Percentiles rank a stretch among this genome's conserved stretches.
Evolutionary conservation across 2,113 vertebrate species (phyloP).

Genomic region (Nycticorax nycticorax): DNA sequence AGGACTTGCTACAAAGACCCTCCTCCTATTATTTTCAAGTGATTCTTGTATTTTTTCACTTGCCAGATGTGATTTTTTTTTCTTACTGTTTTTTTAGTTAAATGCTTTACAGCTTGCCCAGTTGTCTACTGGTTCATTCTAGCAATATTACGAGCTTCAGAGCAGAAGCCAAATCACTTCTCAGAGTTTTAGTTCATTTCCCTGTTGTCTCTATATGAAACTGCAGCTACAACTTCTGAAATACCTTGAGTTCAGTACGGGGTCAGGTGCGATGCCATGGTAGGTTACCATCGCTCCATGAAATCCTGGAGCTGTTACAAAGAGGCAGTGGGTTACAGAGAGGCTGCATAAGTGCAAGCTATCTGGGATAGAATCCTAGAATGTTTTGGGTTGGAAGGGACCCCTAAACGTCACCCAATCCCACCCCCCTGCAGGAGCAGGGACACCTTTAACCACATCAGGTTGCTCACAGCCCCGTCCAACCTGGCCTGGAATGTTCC

Average conservation of each 20-base stretch:
- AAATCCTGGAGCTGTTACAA: neutral
- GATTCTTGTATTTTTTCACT: neutral
- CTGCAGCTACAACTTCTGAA: neutral
- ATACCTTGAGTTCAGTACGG: neutral
- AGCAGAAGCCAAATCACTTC: neutral
- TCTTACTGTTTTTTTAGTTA: neutral
- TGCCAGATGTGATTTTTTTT: neutral
- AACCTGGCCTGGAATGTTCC: too few species aligned
- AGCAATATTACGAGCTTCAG: neutral
- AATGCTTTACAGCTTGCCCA: neutral
- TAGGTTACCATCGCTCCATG: neutral
- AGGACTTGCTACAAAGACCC: neutral
- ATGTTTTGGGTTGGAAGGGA: neutral
- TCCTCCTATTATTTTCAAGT: neutral
- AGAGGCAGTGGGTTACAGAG: neutral
- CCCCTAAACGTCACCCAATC: neutral
- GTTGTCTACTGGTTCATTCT: neutral
- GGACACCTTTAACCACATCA: neutral
- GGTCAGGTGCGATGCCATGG: neutral
- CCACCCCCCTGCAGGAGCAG: neutral
- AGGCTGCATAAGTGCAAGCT: fast-evolving
- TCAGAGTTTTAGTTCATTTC: neutral
- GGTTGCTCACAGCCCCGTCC: neutral
- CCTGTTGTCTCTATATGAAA: fast-evolving
- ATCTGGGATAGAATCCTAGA: neutral